Conservation (phyloP, 2,797 vertebrate species). For the Cryptoblepharus egeriae region DNA sequence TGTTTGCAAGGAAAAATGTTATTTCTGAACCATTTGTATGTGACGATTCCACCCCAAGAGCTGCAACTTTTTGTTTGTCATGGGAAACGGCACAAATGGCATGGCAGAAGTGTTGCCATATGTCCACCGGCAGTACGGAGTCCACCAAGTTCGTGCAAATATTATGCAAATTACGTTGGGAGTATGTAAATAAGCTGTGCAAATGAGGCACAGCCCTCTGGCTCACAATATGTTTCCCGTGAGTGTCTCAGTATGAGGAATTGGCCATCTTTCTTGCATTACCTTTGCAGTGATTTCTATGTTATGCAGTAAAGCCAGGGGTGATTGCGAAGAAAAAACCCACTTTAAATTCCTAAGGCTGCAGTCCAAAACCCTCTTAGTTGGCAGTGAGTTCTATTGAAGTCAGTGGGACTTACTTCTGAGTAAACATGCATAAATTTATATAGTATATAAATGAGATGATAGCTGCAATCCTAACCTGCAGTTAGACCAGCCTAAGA, state of each 20-base stretch:
- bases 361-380: too few relatives aligned
- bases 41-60: not conserved
- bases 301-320: not conserved
- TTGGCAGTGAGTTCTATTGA: too few relatives aligned
- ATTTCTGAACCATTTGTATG: constrained; percentile 4
- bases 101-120: constrained; percentile 34
- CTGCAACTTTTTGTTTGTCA: not conserved
- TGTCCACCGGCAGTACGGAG: constrained; percentile 8
- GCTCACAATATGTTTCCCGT: constrained; percentile 20
- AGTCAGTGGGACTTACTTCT: too few relatives aligned
- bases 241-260: not conserved
- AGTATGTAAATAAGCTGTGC: constrained; percentile 18
- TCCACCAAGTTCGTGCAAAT: constrained; percentile 30
- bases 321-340: not conserved
- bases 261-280: not conserved
- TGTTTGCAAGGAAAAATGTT: not conserved
- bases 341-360: not conserved
- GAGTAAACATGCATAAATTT: too few relatives aligned
- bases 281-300: not conserved
- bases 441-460: too few relatives aligned
- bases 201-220: constrained; percentile 21
- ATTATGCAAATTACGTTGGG: constrained; percentile 18
- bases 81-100: constrained; percentile 31
- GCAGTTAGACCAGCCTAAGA: too few relatives aligned
- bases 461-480: too few relatives aligned